A percentile compares a stretch with the other conserved stretches of the same genome.
phyloP scores from a whole-genome alignment of 2,888 invertebrate genomes.

The Diaprepes abbreviatus region DNA sequence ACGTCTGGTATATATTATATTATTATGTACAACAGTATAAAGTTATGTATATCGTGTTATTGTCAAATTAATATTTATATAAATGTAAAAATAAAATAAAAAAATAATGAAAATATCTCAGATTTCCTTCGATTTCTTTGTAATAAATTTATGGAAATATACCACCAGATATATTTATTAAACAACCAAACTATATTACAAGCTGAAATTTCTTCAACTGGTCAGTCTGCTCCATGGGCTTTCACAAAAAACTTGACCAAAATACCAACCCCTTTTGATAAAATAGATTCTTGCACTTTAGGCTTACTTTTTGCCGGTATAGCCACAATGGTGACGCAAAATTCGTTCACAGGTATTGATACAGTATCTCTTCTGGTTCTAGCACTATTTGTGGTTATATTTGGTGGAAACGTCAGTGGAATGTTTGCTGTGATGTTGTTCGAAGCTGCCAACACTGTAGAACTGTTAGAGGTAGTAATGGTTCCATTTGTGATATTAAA shows the following conservation, averaged over 20 bases:
- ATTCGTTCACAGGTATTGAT: conserved; percentile 51
- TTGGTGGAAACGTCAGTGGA: conserved; percentile 11
- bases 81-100: too few relatives aligned
- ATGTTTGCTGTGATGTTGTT: conserved; percentile 3
- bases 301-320: conserved; percentile 57
- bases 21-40: too few relatives aligned
- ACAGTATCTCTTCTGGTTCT: conserved; percentile 47
- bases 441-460: conserved; percentile 40
- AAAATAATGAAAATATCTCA: too few relatives aligned
- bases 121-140: too few relatives aligned
- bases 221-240: conserved; percentile 52
- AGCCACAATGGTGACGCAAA: conserved; percentile 61
- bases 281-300: conserved; percentile 56
- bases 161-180: background rate
- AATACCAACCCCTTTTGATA: conserved; percentile 51
- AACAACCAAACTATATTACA: background rate
- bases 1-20: too few relatives aligned
- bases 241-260: conserved; percentile 56
- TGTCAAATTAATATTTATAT: too few relatives aligned
- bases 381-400: conserved; percentile 28
- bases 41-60: too few relatives aligned
- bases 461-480: conserved; percentile 21
- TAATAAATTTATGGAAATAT: too few relatives aligned
- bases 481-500: conserved; percentile 23
- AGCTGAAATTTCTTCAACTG: background rate